Base-by-base conservation (phyloP, 1,140 invertebrate genomes). In the Trichonephila clavipes region DNA sequence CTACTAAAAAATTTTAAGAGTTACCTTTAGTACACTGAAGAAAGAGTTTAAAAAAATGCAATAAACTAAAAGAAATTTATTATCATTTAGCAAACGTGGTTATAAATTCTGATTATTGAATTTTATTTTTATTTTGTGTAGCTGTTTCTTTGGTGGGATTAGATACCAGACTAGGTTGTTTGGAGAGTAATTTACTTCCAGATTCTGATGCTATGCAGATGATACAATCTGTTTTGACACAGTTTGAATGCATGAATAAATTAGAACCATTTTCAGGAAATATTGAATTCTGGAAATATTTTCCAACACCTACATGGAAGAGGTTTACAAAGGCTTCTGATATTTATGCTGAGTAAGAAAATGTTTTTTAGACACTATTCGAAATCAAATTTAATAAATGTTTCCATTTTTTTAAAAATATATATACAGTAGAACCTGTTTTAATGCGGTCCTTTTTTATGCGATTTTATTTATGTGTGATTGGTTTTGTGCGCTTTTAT, bases 261-360 rank as follows among this genome's bases (percentile, higher is more conserved):
- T 97, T 98, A 0, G 98, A 99, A 95, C 97, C 98, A 95, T 97
- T 97, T 21, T 96, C 97, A 98, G 95, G 97, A 97, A n/a, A 96
- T 97, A 7, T 97, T 96, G 72, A 28, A 18, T 95, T 98, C 2
- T 98, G 98, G 98, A 96, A 96, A 88, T 96, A 96, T 94, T 97
- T 98, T 94, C 96, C 97, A 59, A 98, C 98, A 0, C 97, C 97
- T 12, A 94, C 83, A 0, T 94, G 90, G 86, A 91, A 28, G 64
- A 94, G 61, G 44, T 93, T 95, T 28, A 77, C 86, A 6, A 58
- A 86, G 21, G 94, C 94, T 58, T 64, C 64, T 8, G 94, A 95
- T 58, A 40, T 85, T 28, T 88, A 94, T 69, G 72, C 83, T 44
- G 28, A 94, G 94, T 94, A 92, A 87, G 88, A 51, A 51, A 51